A percentile compares a stretch with the other conserved stretches of the same genome.
phyloP scores from a whole-genome alignment of 2,888 invertebrate species.

The Pocota personata region DNA sequence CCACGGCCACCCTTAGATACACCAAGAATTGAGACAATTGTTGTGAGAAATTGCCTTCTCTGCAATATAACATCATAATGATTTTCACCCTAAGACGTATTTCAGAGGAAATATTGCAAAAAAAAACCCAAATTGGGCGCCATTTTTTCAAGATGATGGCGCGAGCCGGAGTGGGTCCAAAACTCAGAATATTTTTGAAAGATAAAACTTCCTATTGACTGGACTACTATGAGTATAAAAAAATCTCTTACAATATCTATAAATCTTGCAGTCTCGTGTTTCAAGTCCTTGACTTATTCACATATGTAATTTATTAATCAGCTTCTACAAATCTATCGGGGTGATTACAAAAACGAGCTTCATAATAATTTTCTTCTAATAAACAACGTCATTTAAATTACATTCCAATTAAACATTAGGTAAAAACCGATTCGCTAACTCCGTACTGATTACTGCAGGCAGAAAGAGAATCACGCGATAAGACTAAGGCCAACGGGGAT shows the following conservation, averaged over 20 bases:
- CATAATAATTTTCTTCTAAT: not conserved
- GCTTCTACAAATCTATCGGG: not conserved
- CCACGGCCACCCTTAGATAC: too few species aligned
- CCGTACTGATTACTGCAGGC: not conserved
- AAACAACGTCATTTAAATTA: not conserved
- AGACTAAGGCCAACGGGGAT: not conserved
- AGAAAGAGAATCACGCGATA: slow-evolving; percentile 1
- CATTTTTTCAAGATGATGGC: too few species aligned
- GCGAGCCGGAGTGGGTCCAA: too few species aligned
- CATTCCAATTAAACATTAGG: not conserved
- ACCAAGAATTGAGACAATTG: too few species aligned
- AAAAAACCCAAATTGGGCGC: too few species aligned
- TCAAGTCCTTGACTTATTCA: not conserved
- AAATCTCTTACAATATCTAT: not conserved
- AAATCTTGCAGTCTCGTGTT: not conserved
- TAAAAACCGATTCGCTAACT: not conserved
- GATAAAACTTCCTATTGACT: too few species aligned
- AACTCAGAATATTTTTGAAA: too few species aligned
- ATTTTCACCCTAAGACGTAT: too few species aligned
- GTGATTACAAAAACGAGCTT: not conserved
- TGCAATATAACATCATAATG: too few species aligned
- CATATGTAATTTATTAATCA: not conserved
- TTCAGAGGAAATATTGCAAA: too few species aligned
- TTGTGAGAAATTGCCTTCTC: too few species aligned
- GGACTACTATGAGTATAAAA: too few species aligned